Evolutionary conservation across 2,888 invertebrate species (phyloP).

Genomic region (Lacanobia oleracea): DNA sequence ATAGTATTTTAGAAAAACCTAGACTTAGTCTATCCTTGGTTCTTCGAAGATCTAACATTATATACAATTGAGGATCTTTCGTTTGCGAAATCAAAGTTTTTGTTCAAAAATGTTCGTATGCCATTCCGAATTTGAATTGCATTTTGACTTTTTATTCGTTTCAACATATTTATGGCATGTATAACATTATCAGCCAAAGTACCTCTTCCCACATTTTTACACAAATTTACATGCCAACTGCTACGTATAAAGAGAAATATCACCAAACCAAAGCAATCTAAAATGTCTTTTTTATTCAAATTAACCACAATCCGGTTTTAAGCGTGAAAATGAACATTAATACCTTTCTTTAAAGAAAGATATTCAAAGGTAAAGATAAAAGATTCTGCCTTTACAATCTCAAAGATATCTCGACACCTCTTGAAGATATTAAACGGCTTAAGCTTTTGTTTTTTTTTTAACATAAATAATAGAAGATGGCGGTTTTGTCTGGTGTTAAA

Average conservation of each 20-base stretch:
- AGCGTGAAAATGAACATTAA: constrained; percentile 50
- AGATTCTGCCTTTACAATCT: constrained; percentile 33
- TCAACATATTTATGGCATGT: background rate
- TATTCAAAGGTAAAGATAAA: constrained; percentile 45
- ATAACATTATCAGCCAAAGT: constrained; percentile 9
- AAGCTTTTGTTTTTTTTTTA: constrained; percentile 51
- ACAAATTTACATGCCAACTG: constrained; percentile 25
- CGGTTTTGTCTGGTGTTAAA: background rate
- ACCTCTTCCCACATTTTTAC: constrained; percentile 6
- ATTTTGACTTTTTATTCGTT: background rate
- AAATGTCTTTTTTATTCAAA: constrained; percentile 45
- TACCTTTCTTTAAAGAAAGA: constrained; percentile 47
- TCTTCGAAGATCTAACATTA: too few relatives aligned
- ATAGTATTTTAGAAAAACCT: too few relatives aligned
- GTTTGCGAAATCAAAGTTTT: too few relatives aligned
- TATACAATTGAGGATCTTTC: too few relatives aligned
- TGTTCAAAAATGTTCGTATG: background rate
- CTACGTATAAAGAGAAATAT: constrained; percentile 24
- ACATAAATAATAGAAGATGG: constrained; percentile 48
- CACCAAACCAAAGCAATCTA: constrained; percentile 9
- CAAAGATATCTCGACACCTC: constrained; percentile 48
- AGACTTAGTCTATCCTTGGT: too few relatives aligned
- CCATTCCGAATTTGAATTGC: background rate
- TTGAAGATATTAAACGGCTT: constrained; percentile 54
- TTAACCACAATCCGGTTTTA: constrained; percentile 35